Evolutionary conservation across 2,113 vertebrate species (phyloP), one percentile per base, ranked within the genome.

Genomic region (Charadrius vociferus): DNA sequence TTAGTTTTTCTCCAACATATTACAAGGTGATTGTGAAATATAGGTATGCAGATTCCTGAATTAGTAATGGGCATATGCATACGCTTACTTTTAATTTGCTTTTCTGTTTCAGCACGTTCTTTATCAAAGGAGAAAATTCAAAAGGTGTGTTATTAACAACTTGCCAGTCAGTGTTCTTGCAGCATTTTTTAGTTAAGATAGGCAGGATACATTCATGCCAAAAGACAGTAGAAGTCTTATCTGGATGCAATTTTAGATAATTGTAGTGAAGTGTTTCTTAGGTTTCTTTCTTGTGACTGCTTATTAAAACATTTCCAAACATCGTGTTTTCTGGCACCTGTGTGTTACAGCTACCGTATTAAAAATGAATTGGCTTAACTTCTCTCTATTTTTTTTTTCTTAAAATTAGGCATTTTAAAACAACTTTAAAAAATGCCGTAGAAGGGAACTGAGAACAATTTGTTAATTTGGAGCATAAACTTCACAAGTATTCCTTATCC

Each of bases 1-100:
- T 97, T 96, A 96, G 95, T 87, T 98, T 97, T 96, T 92, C 75
- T 96, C 53, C 41, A 89, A 81, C 22, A 24, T 85, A 88, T 94
- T 95, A 50, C 41, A 74, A 87, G 62, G 63, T 55, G 67, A 92
- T 92, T 94, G 88, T 96, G 61, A 97, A 95, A 96, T 94, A 97
- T 52, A 96, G 73, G 55, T 90, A 80, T 63, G 36, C 34, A 88
- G 47, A 56, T 95, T 96, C 49, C 65, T 0, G 0, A 73, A 66
- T 72, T 85, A 91, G 61, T 62, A 84, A 84, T 23, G 80, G 80
- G 58, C 29, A 22, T 89, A 61, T 41, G 66, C 87, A 70, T 45
- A 53, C 58, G 10, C 74, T 87, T 85, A 34, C n/a, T 93, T 89
- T 80, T 85, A 79, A 95, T 93, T 95, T 85, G 30, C 29, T 56